These are phyloP conservation scores for Holcopasites calliopsidis DNA, from an alignment of 1,140 invertebrate genomes.

Conservation along the genomic window DNA sequence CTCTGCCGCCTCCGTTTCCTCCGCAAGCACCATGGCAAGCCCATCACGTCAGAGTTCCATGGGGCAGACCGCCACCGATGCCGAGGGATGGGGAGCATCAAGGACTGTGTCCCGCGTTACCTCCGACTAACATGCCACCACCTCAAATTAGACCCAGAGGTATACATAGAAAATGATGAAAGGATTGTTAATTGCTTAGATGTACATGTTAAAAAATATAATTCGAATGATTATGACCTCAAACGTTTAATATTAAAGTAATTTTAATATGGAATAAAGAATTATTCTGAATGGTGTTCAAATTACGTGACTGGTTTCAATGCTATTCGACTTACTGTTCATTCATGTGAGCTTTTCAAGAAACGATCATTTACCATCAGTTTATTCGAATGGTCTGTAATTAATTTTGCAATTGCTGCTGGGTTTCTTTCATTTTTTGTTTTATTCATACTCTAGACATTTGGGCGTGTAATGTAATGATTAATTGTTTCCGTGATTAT, in stretches of 20 bases:
- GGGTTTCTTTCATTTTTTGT: background rate
- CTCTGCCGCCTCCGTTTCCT: slow-evolving; percentile 54
- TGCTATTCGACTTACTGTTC: background rate
- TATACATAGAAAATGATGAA: slow-evolving; percentile 44
- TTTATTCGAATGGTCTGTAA: no score
- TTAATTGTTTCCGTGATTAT: slow-evolving; percentile 31
- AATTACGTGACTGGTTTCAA: no score
- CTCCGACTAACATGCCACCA: slow-evolving; percentile 75
- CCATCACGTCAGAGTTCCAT: slow-evolving; percentile 69
- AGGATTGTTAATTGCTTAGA: background rate
- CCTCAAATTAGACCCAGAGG: slow-evolving; percentile 75
- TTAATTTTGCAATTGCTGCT: background rate
- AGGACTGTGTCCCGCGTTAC: slow-evolving; percentile 63
- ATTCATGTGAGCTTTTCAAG: background rate
- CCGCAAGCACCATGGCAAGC: slow-evolving; percentile 71
- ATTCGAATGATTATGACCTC: background rate
- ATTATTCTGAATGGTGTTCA: no score
- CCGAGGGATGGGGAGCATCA: slow-evolving; percentile 67
- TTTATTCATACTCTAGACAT: no score
- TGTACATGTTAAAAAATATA: slow-evolving; percentile 9
- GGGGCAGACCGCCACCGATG: slow-evolving; percentile 70
- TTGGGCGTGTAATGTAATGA: slow-evolving; percentile 4
- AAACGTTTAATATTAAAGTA: background rate
- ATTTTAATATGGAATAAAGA: slow-evolving; percentile 1
- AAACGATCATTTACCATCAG: no score